Evolutionary conservation across 2,797 vertebrate genomes (phyloP), one percentile per base, ranked within the genome.

Genomic region (Micrastur ruficollis): DNA sequence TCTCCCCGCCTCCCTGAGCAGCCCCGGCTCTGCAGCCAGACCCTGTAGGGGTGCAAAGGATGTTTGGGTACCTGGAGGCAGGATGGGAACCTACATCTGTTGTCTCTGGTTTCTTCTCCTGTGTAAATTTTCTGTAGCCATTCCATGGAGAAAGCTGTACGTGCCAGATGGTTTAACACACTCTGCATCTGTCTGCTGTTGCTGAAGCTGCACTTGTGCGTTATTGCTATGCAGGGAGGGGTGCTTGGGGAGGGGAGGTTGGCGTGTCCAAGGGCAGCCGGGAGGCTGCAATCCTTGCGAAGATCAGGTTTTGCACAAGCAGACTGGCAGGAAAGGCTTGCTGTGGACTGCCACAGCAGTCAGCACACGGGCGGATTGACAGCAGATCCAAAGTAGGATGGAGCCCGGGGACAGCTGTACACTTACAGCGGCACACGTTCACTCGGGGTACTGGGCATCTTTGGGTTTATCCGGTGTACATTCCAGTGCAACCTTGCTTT

Each of bases 371-470:
- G 47, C 1, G 3, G 26, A 56, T 62, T 0, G 1, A 27, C 31
- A 40, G 22, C 20, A 49, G 52, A 49, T 36, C 14, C 0, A 1
- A 32, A 47, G 58, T 27, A 34, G 20, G 76, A 25, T 2, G 3
- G 55, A 27, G 20, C 23, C 23, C 58, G 22, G 21, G 44, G 46
- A 42, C 1, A 2, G 40, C 2, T 55, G 52, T 58, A 21, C 3
- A 1, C 63, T 47, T 29, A 14, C 1, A 44, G 42, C 0, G 0
- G 26, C 9, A 19, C 7, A 17, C 0, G 2, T 72, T 73, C 49
- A 19, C 66, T 12, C 0, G 2, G 25, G 19, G n/a, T 36, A 23
- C 31, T 52, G 32, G 20, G 27, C 27, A 31, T 29, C 50, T 70
- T 49, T 2, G 1, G 13, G 18, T 55, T 75, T 38, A 38, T 23